Evolutionary conservation across 2,888 invertebrate genomes (phyloP).

Genomic region (Nomada ferruginata): DNA sequence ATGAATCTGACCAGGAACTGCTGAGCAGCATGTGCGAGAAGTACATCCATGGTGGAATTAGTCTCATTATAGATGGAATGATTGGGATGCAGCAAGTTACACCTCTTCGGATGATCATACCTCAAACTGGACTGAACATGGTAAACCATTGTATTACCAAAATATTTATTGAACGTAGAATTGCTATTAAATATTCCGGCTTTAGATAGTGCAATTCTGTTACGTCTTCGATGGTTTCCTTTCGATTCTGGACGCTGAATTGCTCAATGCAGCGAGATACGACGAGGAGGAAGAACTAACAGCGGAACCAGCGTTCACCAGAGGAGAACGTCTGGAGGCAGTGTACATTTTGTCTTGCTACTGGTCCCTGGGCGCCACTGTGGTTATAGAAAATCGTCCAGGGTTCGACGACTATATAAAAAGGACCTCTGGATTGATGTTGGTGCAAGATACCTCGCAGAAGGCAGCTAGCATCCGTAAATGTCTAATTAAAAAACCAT

Average conservation of each 20-base stretch:
- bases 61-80: slow-evolving; percentile 90
- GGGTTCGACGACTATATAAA: slow-evolving; percentile 94
- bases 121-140: slow-evolving; percentile 94
- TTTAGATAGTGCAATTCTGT: slow-evolving; percentile 91
- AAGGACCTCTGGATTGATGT: slow-evolving; percentile 89
- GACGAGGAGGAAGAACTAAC: slow-evolving; percentile 38
- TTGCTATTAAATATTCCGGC: not conserved
- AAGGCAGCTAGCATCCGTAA: slow-evolving; percentile 88
- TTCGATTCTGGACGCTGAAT: slow-evolving; percentile 79
- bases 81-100: slow-evolving; percentile 89
- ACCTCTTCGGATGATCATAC: slow-evolving; percentile 92
- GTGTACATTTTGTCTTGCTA: slow-evolving; percentile 89
- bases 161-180: not conserved
- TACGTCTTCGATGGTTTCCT: slow-evolving; percentile 91
- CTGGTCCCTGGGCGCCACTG: slow-evolving; percentile 93
- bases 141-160: slow-evolving; percentile 80
- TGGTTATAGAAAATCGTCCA: slow-evolving; percentile 88
- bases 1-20: slow-evolving; percentile 82
- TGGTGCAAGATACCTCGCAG: slow-evolving; percentile 88
- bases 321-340: slow-evolving; percentile 81
- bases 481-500: not conserved
- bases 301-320: slow-evolving; percentile 69
- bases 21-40: slow-evolving; percentile 89
- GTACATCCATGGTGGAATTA: slow-evolving; percentile 90
- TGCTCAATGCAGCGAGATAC: not conserved